Percentiles rank a stretch among this genome's conserved stretches.
Evolutionary conservation across 2,113 vertebrate genomes (phyloP).

Genomic region (Pangasianodon gigas): DNA sequence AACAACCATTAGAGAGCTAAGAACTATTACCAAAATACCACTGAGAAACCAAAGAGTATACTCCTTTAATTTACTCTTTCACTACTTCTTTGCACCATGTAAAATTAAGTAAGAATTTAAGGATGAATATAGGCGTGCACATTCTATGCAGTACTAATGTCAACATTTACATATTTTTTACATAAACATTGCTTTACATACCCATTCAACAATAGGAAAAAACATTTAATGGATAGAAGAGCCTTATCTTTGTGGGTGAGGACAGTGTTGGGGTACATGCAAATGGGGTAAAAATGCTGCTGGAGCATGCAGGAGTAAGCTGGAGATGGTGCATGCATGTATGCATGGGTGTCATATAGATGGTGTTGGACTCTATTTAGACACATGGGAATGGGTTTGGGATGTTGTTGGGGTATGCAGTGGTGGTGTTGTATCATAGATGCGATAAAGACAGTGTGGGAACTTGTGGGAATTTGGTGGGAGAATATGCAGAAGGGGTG

Average conservation of each 20-base stretch:
- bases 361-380: background rate
- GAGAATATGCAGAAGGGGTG: background rate
- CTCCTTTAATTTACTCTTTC: background rate
- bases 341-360: background rate
- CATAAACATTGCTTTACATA: background rate
- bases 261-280: background rate
- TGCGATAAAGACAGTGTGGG: background rate
- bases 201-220: background rate
- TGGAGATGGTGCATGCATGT: background rate
- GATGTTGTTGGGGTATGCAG: background rate
- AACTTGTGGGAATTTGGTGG: background rate
- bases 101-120: background rate
- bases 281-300: background rate
- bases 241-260: background rate
- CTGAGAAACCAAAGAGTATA: background rate
- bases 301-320: background rate
- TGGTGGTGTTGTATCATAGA: background rate
- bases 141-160: too few relatives aligned
- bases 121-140: background rate
- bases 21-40: background rate
- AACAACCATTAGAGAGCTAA: background rate
- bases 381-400: background rate
- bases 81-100: background rate
- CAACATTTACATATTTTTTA: too few relatives aligned
- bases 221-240: background rate